These are phyloP conservation scores for Pleuronectes platessa DNA, from an alignment of 2,113 vertebrate species.

Conservation along the genomic window DNA sequence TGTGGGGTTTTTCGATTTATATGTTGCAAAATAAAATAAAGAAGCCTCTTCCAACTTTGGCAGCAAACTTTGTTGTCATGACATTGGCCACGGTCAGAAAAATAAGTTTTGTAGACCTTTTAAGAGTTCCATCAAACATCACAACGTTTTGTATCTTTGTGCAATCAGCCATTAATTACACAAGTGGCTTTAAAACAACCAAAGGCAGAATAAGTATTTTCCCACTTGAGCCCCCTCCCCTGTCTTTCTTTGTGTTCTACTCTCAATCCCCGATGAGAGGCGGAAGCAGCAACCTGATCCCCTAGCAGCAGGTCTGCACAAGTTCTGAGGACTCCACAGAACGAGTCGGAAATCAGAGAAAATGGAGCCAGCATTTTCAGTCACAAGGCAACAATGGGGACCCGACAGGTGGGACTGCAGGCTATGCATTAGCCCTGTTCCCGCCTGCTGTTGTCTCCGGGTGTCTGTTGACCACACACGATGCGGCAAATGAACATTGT, in stretches of 20 bases:
- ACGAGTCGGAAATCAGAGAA: slow-evolving; percentile 55
- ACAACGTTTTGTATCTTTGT: slow-evolving; percentile 9
- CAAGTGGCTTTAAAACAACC: slow-evolving; percentile 34
- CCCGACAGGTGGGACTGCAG: slow-evolving; percentile 69
- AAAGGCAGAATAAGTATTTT: slow-evolving; percentile 47
- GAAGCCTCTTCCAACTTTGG: background rate
- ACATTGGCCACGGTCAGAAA: background rate
- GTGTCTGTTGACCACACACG: slow-evolving; percentile 76
- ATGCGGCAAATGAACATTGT: slow-evolving; percentile 66
- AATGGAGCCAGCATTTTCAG: slow-evolving; percentile 62
- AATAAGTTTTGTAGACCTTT: background rate
- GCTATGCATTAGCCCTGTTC: slow-evolving; percentile 63
- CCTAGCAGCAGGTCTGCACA: slow-evolving; percentile 64
- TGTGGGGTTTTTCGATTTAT: no score
- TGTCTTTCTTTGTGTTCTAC: slow-evolving; percentile 35
- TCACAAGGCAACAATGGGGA: slow-evolving; percentile 62
- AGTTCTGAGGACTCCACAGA: slow-evolving; percentile 56
- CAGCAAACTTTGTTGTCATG: background rate
- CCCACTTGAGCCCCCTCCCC: slow-evolving; percentile 21
- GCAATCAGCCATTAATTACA: slow-evolving; percentile 27
- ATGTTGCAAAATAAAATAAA: background rate
- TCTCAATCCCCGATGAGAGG: slow-evolving; percentile 43
- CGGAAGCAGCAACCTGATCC: slow-evolving; percentile 61
- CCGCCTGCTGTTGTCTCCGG: slow-evolving; percentile 56
- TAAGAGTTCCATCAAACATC: background rate